A percentile compares a stretch with the other conserved stretches of the same genome.
Evolutionary conservation across 2,797 vertebrate species (phyloP).

Genomic region (Alca torda): DNA sequence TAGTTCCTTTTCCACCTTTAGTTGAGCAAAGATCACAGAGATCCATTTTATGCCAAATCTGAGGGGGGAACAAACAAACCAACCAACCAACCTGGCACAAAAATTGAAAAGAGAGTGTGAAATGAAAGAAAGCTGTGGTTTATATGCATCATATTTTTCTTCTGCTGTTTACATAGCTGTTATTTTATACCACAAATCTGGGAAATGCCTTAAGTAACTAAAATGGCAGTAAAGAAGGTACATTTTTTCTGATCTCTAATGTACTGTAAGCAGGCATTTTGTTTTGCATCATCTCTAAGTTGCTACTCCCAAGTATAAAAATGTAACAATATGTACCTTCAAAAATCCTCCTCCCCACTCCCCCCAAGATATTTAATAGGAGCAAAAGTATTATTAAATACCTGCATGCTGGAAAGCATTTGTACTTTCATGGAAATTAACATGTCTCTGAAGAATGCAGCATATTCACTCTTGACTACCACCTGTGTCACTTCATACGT

Average conservation of each 20-base stretch:
- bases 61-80: neutral
- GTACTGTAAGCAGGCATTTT: neutral
- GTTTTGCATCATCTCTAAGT: neutral
- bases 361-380: neutral
- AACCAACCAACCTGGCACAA: neutral
- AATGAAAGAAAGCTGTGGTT: neutral
- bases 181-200: neutral
- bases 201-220: neutral
- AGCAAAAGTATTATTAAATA: neutral
- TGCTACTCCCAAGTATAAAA: neutral
- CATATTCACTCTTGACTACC: neutral
- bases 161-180: neutral
- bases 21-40: neutral
- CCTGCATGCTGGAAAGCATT: neutral
- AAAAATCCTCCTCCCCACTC: neutral
- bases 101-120: neutral
- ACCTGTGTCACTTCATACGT: neutral
- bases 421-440: neutral
- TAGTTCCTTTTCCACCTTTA: neutral
- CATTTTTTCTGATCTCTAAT: neutral
- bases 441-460: neutral
- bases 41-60: neutral
- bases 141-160: neutral
- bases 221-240: neutral
- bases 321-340: neutral